Percentiles rank a stretch among this genome's conserved stretches.
These are phyloP conservation scores for Argyra leucocephala DNA, from an alignment of 2,888 invertebrate species.

Conservation along the genomic window DNA sequence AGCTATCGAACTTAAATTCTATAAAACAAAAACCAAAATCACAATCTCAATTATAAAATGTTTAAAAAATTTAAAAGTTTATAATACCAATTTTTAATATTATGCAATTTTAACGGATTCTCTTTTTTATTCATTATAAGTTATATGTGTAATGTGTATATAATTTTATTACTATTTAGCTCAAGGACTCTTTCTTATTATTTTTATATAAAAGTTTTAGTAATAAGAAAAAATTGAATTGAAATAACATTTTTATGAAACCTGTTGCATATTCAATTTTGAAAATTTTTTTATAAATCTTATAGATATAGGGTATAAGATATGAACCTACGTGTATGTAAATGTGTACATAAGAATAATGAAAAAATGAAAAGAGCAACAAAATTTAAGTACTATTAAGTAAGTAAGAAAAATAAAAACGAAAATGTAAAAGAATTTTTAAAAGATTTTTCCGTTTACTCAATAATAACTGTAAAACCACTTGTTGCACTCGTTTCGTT, in stretches of 20 bases:
- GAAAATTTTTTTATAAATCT: neutral
- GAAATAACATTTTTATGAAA: neutral
- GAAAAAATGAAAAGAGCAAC: neutral
- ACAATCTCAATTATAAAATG: no score
- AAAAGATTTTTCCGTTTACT: neutral
- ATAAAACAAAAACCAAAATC: no score
- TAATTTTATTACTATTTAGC: neutral
- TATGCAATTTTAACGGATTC: slow-evolving; percentile 6
- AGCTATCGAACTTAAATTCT: no score
- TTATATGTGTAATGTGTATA: neutral
- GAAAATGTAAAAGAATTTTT: neutral
- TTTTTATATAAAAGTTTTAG: neutral
- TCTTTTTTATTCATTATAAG: neutral
- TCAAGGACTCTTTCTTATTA: neutral
- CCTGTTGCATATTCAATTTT: slow-evolving; percentile 6
- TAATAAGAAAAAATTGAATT: neutral
- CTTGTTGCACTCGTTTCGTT: neutral
- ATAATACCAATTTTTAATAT: neutral
- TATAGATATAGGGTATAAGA: no score
- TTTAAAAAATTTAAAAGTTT: no score
- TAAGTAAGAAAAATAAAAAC: neutral
- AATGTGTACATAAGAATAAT: neutral
- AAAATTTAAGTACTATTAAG: neutral
- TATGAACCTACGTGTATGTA: neutral
- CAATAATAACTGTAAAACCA: neutral